Conservation (phyloP, 2,888 invertebrate species). For the Rhyacophila evoluta region DNA sequence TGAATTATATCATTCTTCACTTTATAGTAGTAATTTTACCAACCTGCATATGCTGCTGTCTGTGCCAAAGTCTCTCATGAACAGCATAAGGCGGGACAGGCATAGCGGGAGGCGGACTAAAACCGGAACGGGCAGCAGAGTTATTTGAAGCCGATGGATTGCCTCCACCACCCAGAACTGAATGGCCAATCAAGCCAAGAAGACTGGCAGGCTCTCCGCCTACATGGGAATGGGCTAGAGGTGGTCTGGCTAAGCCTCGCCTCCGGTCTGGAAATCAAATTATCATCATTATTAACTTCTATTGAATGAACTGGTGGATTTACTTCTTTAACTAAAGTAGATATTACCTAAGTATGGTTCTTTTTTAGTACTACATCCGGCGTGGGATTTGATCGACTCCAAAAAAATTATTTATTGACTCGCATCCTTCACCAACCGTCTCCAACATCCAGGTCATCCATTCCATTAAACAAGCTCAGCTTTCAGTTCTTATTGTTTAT, state of each 20-base stretch:
- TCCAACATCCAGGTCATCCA: no score
- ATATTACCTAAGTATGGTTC: no score
- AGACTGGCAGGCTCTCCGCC: conserved; percentile 39
- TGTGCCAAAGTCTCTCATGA: conserved; percentile 81
- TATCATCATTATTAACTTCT: no score
- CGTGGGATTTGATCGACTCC: no score
- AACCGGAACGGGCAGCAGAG: conserved; percentile 47
- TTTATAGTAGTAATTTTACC: no score
- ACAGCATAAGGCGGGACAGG: conserved; percentile 76
- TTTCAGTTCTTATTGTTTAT: no score
- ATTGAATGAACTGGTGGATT: no score
- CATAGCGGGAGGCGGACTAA: conserved; percentile 53
- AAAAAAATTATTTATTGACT: neutral
- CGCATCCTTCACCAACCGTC: no score
- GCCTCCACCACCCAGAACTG: conserved; percentile 39
- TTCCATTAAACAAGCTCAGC: no score
- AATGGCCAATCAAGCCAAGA: conserved; percentile 48
- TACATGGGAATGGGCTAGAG: conserved; percentile 46
- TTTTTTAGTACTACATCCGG: no score
- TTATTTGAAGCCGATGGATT: conserved; percentile 28
- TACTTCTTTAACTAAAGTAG: no score
- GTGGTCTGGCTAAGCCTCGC: conserved; percentile 40
- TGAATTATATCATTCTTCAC: no score
- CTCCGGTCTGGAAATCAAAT: conserved; percentile 31
- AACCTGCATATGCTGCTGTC: conserved; percentile 77